Base-by-base conservation (phyloP, 64 coral and sea anemone species). In the Dendronephthya gigantea region DNA sequence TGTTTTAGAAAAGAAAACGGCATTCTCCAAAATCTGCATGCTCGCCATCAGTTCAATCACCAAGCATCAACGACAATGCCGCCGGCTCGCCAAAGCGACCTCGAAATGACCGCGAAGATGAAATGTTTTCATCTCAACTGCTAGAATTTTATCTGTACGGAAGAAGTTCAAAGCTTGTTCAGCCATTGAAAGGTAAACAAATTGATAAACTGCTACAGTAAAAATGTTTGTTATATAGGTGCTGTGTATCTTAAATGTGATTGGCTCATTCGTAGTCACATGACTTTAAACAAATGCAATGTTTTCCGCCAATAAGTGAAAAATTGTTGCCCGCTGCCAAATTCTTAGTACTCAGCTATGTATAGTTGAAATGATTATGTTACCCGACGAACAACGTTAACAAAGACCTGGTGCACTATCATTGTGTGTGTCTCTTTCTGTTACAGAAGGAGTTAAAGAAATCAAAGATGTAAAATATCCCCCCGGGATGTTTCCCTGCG, bases 401-500 rank as follows among this genome's bases (percentile, higher is more conserved):
- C n/a, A n/a, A n/a, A n/a, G n/a, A n/a, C n/a, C n/a, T n/a, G n/a
- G n/a, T n/a, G n/a, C n/a, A n/a, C n/a, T n/a, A n/a, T 22, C 29
- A 8, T 66, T 5, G 2, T 5, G 19, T n/a, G 19, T 66, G 6
- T 66, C 5, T 66, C 22, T n/a, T 66, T 30, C 6, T 15, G 19
- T 66, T 30, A n/a, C 6, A 66, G 58, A 66, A 15, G 19, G 6
- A 22, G 58, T 7, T 7, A 5, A 3, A 5, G 29, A 66, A 30
- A 66, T 15, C 4, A 66, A 45, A 45, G 11, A 66, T 66, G 58
- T 66, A 17, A 66, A 66, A 66, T 66, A n/a, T 15, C 58, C 58
- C 6, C 58, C 58, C 22, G 58, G 58, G 29, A 66, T 96, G 22
- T 86, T 83, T 17, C 83, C 90, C 39, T 96, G 94, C 38, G 85